Evolutionary conservation across 2,113 vertebrate genomes (phyloP).

Genomic region (Sander lucioperca): DNA sequence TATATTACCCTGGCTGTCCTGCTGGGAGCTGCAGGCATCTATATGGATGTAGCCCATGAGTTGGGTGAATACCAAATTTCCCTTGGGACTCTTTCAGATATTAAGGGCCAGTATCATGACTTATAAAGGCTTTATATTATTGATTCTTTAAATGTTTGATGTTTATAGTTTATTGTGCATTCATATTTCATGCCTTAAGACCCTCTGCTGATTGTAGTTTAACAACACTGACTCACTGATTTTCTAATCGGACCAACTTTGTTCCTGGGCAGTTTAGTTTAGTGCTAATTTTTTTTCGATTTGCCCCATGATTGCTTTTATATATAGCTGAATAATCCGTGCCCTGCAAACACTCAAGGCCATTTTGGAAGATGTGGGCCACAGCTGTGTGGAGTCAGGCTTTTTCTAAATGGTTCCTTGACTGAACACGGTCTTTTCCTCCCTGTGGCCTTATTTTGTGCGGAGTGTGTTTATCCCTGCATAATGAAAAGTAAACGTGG

Average conservation of each 20-base stretch:
- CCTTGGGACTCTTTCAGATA: slow-evolving; percentile 41
- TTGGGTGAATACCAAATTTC: slow-evolving; percentile 43
- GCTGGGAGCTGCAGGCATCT: slow-evolving; percentile 43
- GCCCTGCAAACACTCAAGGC: slow-evolving; percentile 55
- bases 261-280: slow-evolving; percentile 6
- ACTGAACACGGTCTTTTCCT: slow-evolving; percentile 11
- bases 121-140: slow-evolving; percentile 7
- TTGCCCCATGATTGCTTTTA: slow-evolving; percentile 34
- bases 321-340: slow-evolving; percentile 48
- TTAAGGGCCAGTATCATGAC: slow-evolving; percentile 32
- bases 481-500: slow-evolving; percentile 55
- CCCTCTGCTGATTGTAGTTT: slow-evolving; percentile 14
- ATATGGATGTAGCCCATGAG: slow-evolving; percentile 13
- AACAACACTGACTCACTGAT: not conserved
- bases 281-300: slow-evolving; percentile 30
- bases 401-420: slow-evolving; percentile 53
- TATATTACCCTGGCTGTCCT: slow-evolving; percentile 62
- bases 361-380: slow-evolving; percentile 69
- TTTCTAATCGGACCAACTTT: slow-evolving; percentile 24
- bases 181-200: not conserved
- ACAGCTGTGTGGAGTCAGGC: slow-evolving; percentile 75
- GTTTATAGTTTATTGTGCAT: slow-evolving; percentile 24
- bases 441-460: slow-evolving; percentile 33
- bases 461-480: slow-evolving; percentile 32
- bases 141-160: slow-evolving; percentile 30